Base-by-base conservation (phyloP, 1,140 invertebrate species). In the Monomorium pharaonis region DNA sequence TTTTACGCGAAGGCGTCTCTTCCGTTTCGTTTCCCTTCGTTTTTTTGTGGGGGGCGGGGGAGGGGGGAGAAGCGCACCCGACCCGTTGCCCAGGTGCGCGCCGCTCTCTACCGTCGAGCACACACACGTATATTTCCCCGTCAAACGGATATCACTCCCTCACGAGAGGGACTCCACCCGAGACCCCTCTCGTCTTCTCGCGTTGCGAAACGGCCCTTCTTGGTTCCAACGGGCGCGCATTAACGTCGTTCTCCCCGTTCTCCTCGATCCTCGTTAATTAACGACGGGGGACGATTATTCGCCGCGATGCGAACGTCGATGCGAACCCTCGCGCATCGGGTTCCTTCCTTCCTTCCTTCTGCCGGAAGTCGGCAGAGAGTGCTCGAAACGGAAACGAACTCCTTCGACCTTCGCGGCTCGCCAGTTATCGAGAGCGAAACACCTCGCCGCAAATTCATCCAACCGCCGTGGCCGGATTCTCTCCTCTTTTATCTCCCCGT, bases 211-310 rank as follows among this genome's bases (percentile, higher is more conserved):
- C 33, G 18, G 33, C 27, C 18, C 18, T 10, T 7, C 47, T 42
- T 14, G 4, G 33, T n/a, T n/a, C n/a, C 16, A 37, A 30, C n/a
- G 24, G n/a, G n/a, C 30, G 37, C 51, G 18, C 37, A 60, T 60
- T 83, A 83, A 58, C 54, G 37, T 18, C 21, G 47, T 10, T 37
- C 33, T 16, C 76, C 21, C 33, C 24, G 77, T 70, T 37, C 21
- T n/a, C 49, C 24, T 3, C 12, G 63, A 56, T 47, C 14, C 44
- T 44, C 56, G 49, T 56, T 90, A 90, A 90, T 90, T 90, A 87
- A 75, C 84, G 76, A 72, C 78, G 33, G 70, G 70, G 18, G n/a
- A 88, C 86, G 89, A 89, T 89, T 88, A 90, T 84, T 77, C 62
- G 67, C 27, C n/a, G 37, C 27, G 24, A 56, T 16, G 18, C 37